Conservation (phyloP, 2,888 invertebrate genomes). For the Mechanitis mazaeus region DNA sequence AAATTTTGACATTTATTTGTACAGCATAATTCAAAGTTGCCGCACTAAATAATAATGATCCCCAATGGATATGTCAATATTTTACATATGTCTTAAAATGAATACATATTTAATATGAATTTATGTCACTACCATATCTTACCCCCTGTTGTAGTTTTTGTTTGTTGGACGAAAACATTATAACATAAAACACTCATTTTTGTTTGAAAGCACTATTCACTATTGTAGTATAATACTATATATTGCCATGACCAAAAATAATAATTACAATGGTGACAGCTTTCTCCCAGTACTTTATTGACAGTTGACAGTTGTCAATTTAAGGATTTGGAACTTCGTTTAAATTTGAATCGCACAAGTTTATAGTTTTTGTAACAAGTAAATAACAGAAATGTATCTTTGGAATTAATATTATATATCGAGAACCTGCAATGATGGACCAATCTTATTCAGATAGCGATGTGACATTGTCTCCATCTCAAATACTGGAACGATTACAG, state of each 20-base stretch:
- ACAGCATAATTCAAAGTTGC: conserved; percentile 37
- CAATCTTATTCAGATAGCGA: conserved; percentile 61
- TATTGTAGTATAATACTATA: too few species aligned
- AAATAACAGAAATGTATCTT: background rate
- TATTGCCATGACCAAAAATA: too few species aligned
- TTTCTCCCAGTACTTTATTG: background rate
- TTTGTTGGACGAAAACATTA: too few species aligned
- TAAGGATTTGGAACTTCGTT: background rate
- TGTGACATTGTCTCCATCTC: conserved; percentile 61
- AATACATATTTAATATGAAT: too few species aligned
- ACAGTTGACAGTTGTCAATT: background rate
- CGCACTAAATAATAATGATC: conserved; percentile 7
- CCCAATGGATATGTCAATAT: background rate
- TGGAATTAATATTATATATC: background rate
- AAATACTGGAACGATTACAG: conserved; percentile 64
- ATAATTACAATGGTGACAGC: background rate
- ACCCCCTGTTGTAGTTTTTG: too few species aligned
- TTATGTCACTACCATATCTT: too few species aligned
- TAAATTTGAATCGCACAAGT: background rate
- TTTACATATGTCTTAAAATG: background rate
- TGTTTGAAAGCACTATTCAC: too few species aligned
- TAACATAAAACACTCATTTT: too few species aligned
- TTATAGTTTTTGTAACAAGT: background rate
- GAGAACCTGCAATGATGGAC: conserved; percentile 43
- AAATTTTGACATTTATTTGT: conserved; percentile 68